These are phyloP conservation scores for Champsocephalus gunnari DNA, from an alignment of 2,797 vertebrate species.

Conservation along the genomic window DNA sequence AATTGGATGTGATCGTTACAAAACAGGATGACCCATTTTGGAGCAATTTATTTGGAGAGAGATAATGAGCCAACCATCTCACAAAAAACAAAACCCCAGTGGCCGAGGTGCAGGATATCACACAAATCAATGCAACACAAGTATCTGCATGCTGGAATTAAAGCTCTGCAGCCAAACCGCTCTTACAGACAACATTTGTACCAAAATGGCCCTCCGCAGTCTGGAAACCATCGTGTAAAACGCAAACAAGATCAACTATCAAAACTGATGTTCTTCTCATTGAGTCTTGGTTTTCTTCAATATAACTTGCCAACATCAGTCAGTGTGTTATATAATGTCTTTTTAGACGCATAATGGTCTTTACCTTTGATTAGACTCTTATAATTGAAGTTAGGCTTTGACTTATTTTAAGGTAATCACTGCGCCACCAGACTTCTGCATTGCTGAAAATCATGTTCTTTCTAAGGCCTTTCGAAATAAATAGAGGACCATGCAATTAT, in stretches of 20 bases:
- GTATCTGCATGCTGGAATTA: constrained; percentile 19
- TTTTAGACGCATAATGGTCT: not conserved
- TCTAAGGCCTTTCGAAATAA: not conserved
- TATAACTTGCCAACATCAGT: not conserved
- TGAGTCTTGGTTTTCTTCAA: not conserved
- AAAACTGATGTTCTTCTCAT: not conserved
- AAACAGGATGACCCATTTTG: not conserved
- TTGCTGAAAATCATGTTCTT: not conserved
- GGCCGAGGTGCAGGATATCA: constrained; percentile 14
- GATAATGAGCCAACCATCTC: constrained; percentile 12
- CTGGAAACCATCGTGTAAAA: not conserved
- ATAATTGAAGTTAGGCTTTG: not conserved
- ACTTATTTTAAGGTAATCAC: constrained; percentile 7
- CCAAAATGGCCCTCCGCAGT: not conserved
- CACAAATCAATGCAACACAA: constrained; percentile 26
- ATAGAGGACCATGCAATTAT: not conserved
- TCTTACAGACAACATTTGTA: constrained; percentile 13
- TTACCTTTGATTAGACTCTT: not conserved
- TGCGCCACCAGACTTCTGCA: not conserved
- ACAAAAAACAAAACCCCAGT: constrained; percentile 7
- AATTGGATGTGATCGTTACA: not conserved
- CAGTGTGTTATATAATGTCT: not conserved
- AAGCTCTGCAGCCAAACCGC: constrained; percentile 18
- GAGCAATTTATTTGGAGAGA: constrained; percentile 3
- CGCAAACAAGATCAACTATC: not conserved